A percentile compares a stretch with the other conserved stretches of the same genome.
Evolutionary conservation across 2,113 vertebrate genomes (phyloP).

Genomic region (Gopherus flavomarginatus): DNA sequence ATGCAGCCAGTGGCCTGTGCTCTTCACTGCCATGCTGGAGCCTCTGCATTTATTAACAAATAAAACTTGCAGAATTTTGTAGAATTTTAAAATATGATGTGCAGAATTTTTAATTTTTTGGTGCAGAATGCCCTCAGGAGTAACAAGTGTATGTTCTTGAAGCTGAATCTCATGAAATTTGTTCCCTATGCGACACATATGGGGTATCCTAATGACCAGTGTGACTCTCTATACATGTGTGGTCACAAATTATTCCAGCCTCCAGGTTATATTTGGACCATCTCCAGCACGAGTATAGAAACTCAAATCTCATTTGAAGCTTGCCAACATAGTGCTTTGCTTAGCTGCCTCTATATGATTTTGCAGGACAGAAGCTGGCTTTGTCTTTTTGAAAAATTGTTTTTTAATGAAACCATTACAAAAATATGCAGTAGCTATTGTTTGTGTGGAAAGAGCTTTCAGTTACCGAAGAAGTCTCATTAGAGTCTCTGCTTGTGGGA

Average conservation of each 20-base stretch:
- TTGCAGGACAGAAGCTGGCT: conserved; percentile 13
- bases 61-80: too few relatives aligned
- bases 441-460: background rate
- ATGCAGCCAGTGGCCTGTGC: too few relatives aligned
- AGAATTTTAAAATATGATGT: too few relatives aligned
- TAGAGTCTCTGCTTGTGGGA: background rate
- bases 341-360: background rate
- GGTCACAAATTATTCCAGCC: background rate
- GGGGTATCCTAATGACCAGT: background rate
- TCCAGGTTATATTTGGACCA: conserved; percentile 3
- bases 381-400: background rate
- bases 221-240: background rate
- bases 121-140: too few relatives aligned
- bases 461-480: background rate
- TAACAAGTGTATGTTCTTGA: background rate
- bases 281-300: conserved; percentile 16
- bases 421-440: background rate
- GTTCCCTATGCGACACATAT: background rate
- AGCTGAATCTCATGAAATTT: background rate
- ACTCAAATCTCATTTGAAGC: conserved; percentile 34
- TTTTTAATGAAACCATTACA: background rate
- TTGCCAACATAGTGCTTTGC: background rate
- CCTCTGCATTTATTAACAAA: too few relatives aligned
- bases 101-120: too few relatives aligned
- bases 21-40: too few relatives aligned